These are phyloP conservation scores for Rhegmatorhina hoffmannsi DNA, from an alignment of 2,113 vertebrate genomes.

Conservation along the genomic window DNA sequence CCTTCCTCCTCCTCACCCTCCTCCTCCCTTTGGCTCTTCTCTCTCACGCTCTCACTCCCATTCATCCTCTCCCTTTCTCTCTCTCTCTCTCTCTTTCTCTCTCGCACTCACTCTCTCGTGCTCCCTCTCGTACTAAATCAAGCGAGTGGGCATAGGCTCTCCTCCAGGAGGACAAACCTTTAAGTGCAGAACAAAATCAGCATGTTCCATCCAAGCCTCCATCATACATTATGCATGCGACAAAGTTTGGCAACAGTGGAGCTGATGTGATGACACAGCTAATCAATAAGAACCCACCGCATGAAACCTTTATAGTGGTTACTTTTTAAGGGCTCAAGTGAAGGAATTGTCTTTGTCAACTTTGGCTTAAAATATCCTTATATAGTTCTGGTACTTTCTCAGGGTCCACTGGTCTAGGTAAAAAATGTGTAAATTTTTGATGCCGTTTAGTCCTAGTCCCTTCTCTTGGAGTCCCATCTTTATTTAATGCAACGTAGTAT, in stretches of 20 bases:
- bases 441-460: conserved; percentile 94
- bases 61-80: conserved; percentile 51
- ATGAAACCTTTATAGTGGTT: conserved; percentile 86
- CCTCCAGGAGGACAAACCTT: conserved; percentile 79
- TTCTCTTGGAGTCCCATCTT: conserved; percentile 93
- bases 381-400: conserved; percentile 97
- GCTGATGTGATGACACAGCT: conserved; percentile 85
- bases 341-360: conserved; percentile 90
- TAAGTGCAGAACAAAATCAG: conserved; percentile 83
- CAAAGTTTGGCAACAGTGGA: conserved; percentile 88
- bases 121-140: conserved; percentile 72
- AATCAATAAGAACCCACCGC: conserved; percentile 85
- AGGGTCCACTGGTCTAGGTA: conserved; percentile 96
- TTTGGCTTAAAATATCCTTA: conserved; percentile 96
- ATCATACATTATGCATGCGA: conserved; percentile 86
- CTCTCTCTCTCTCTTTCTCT: background rate
- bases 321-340: conserved; percentile 86
- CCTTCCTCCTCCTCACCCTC: conserved; percentile 56
- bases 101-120: conserved; percentile 26
- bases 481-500: conserved; percentile 96
- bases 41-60: conserved; percentile 20
- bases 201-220: conserved; percentile 83
- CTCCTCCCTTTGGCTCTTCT: conserved; percentile 34
- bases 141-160: conserved; percentile 78
- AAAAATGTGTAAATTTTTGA: conserved; percentile 98